These are phyloP conservation scores for Progne subis DNA, from an alignment of 2,113 vertebrate genomes.

Conservation along the genomic window DNA sequence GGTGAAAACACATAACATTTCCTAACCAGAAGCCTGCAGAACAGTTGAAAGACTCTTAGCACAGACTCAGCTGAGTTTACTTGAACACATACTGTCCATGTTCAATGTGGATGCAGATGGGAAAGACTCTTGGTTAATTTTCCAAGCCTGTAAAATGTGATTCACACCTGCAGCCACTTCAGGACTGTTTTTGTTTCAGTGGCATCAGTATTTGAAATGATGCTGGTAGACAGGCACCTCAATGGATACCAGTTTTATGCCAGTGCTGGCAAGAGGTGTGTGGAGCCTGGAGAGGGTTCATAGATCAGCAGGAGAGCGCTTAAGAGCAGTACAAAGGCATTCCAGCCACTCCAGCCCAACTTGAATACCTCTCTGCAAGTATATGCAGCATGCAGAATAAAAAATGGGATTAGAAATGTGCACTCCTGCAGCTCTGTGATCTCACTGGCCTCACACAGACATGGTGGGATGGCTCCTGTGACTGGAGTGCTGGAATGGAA, in stretches of 20 bases:
- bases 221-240: not conserved
- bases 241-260: not conserved
- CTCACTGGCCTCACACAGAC: not conserved
- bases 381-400: not conserved
- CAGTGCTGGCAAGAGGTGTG: not conserved
- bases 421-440: not conserved
- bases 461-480: not conserved
- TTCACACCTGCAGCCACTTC: not conserved
- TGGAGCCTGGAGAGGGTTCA: not conserved
- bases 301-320: not conserved
- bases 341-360: not conserved
- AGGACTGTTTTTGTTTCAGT: not conserved
- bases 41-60: not conserved
- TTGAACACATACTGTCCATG: not conserved
- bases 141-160: not conserved
- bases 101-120: not conserved
- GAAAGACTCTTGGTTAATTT: not conserved
- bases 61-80: not conserved
- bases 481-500: not conserved
- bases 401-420: not conserved
- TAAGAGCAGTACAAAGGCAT: not conserved
- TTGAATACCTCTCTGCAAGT: not conserved
- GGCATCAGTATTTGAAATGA: not conserved
- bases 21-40: not conserved
- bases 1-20: not conserved